phyloP scores from a whole-genome alignment of 1,140 invertebrate genomes.

The Copidosoma floridanum region DNA sequence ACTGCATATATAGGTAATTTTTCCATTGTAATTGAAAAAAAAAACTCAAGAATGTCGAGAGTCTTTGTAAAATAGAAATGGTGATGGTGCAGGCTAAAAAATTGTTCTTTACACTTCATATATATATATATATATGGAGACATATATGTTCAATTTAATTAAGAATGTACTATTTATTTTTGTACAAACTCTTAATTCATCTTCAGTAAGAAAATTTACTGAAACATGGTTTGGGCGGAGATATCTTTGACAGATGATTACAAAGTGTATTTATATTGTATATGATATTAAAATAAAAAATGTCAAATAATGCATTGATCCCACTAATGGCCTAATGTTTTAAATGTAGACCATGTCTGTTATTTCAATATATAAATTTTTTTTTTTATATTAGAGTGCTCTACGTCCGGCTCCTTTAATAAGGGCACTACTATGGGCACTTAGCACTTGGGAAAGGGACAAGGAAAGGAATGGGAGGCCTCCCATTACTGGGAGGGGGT shows the following conservation, averaged over 20 bases:
- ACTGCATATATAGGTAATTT: no score
- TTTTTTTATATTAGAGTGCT: no score
- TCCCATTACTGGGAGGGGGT: no score
- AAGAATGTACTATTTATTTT: constrained; percentile 53
- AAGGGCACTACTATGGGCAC: no score
- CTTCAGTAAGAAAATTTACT: not conserved
- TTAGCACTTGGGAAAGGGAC: no score
- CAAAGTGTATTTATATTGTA: constrained; percentile 16
- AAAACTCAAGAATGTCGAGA: constrained; percentile 7
- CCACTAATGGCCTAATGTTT: constrained; percentile 8
- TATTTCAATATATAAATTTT: no score
- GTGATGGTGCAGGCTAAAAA: constrained; percentile 44
- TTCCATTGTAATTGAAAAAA: no score
- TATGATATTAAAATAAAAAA: constrained; percentile 25
- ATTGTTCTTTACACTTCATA: constrained; percentile 44
- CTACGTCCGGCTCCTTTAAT: no score
- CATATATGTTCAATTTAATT: constrained; percentile 37
- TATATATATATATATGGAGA: constrained; percentile 35
- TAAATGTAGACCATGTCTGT: no score
- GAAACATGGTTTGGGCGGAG: no score
- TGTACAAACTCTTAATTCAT: constrained; percentile 47
- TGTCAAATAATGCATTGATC: constrained; percentile 28
- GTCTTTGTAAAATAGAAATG: constrained; percentile 29
- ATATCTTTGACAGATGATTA: constrained; percentile 2
- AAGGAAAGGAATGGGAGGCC: no score